Evolutionary conservation across 1,140 invertebrate species (phyloP).

Genomic region (Diachasmimorpha longicaudata): DNA sequence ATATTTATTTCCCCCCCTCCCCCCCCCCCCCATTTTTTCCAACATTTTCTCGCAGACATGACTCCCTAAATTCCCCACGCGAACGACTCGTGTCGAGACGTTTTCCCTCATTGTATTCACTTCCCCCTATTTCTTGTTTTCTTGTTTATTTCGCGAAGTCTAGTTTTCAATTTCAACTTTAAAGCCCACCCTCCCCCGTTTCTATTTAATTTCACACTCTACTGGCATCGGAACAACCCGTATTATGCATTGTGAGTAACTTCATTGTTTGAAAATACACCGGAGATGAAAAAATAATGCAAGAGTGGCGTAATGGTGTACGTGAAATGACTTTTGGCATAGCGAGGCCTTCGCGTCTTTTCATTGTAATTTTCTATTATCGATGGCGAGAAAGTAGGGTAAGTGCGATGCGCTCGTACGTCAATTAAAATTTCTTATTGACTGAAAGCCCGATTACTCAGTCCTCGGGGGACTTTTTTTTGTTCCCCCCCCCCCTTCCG

Average conservation of each 20-base stretch:
- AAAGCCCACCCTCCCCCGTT: no score
- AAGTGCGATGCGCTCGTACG: slow-evolving; percentile 31
- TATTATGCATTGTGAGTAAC: neutral
- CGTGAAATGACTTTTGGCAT: neutral
- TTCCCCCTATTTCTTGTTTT: neutral
- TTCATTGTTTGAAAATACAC: neutral
- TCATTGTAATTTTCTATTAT: slow-evolving; percentile 24
- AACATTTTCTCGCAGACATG: neutral
- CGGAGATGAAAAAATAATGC: neutral
- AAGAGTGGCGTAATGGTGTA: neutral
- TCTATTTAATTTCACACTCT: neutral
- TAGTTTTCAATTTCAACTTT: neutral
- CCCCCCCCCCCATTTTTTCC: neutral
- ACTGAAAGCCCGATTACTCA: neutral
- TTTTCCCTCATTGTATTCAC: neutral
- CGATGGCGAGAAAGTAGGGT: slow-evolving; percentile 29
- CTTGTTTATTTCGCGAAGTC: neutral
- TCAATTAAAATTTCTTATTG: slow-evolving; percentile 38
- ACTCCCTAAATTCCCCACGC: neutral
- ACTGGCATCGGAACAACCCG: neutral
- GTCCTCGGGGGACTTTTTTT: neutral
- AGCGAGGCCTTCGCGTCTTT: neutral
- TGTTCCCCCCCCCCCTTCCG: neutral
- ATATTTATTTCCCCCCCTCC: neutral
- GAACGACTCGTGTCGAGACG: neutral